Evolutionary conservation across 2,888 invertebrate species (phyloP), one percentile per base, ranked within the genome.

Genomic region (Himalopsyche japonica): DNA sequence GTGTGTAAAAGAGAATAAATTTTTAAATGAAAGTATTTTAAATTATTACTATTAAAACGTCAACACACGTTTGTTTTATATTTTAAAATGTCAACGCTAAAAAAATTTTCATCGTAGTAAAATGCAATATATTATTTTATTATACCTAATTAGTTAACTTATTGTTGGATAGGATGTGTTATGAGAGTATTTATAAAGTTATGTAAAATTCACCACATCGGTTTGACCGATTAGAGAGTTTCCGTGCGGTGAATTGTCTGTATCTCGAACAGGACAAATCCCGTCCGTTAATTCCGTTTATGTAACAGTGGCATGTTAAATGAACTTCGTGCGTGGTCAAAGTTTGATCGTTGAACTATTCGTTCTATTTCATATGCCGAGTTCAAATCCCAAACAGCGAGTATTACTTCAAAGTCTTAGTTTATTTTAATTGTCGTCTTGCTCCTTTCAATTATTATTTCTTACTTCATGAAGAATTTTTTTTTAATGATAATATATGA

Each of bases 261-360:
- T 20, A 27, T 27, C 15, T 12, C 30, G 10, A 70, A 70, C 24
- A 15, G 70, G 70, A 70, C 70, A 70, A 70, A 70, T 70, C 81
- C 78, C 47, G 57, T 80, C 80, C 76, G 80, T 70, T 47, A 64
- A 80, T 64, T 80, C 83, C 80, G 80, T 83, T 83, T 80, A 83
- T 80, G 64, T 80, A 81, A 81, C 81, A 70, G 49, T 43, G 57
- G 81, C 57, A 70, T 81, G 83, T 80, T 76, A 83, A 80, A 83
- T 83, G 83, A 83, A 83, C 83, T 80, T 83, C 76, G 80, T 78
- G 77, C 80, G 83, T 77, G 83, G 83, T 80, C 77, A 64, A 80
- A 83, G 80, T 83, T 83, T 70, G 24, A 70, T 70, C 70, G 70
- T 70, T 70, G 30, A 70, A 70, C 70, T 70, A 30, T 27, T 70